Percentiles rank a stretch among this genome's conserved stretches.
phyloP scores from a whole-genome alignment of 2,888 invertebrate genomes.

The Sepioteuthis lessoniana region DNA sequence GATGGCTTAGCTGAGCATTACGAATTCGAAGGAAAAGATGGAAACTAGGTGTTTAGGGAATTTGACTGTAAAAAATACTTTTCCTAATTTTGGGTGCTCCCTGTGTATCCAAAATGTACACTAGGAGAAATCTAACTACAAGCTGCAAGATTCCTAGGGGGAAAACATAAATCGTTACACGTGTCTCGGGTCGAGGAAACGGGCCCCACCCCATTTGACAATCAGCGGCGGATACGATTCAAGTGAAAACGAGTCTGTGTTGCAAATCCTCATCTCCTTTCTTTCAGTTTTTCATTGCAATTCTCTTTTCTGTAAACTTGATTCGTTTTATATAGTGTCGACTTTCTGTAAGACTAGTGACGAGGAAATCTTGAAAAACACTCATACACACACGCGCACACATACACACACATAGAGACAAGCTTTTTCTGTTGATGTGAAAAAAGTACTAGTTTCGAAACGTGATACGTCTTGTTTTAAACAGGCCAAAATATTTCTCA shows the following conservation, averaged over 20 bases:
- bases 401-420: background rate
- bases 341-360: no score
- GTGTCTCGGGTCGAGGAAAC: background rate
- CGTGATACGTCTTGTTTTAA: constrained; percentile 13
- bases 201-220: background rate
- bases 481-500: constrained; percentile 11
- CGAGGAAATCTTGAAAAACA: no score
- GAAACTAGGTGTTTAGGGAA: no score
- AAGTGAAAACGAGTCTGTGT: background rate
- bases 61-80: background rate
- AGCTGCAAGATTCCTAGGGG: background rate
- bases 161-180: background rate
- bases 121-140: background rate
- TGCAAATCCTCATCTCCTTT: background rate
- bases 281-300: background rate
- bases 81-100: background rate
- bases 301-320: no score
- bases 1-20: no score
- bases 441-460: background rate
- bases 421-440: background rate
- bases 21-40: no score
- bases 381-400: background rate
- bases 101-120: background rate
- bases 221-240: background rate
- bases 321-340: no score